Conservation (phyloP, 2,113 vertebrate genomes). For the Columbina picui region DNA sequence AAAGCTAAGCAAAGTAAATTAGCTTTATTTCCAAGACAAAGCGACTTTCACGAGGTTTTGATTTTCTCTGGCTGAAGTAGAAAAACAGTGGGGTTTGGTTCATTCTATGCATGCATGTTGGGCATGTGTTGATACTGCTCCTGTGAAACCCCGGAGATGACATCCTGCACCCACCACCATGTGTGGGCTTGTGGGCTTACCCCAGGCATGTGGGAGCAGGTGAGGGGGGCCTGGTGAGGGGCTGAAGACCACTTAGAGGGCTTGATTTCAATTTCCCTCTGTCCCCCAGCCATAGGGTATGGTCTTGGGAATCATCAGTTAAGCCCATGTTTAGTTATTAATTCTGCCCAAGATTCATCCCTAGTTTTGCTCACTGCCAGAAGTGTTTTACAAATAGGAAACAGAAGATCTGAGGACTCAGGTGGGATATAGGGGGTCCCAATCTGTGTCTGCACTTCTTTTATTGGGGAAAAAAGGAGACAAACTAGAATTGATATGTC, state of each 20-base stretch:
- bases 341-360: not conserved
- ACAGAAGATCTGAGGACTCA: not conserved
- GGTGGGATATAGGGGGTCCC: not conserved
- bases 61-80: not conserved
- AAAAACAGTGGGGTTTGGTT: not conserved
- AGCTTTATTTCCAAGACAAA: not conserved
- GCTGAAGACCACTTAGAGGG: not conserved
- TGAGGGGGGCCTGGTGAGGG: fast-evolving
- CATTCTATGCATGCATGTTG: not conserved
- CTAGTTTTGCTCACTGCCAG: not conserved
- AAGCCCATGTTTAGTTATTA: not conserved
- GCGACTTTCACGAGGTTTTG: not conserved
- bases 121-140: fast-evolving
- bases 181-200: not conserved
- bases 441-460: not conserved
- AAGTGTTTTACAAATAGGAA: not conserved
- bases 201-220: fast-evolving
- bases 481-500: not conserved
- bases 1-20: slow-evolving; percentile 13
- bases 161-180: fast-evolving
- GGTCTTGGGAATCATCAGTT: not conserved
- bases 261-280: not conserved
- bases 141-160: fast-evolving
- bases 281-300: fast-evolving
- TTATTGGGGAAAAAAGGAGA: not conserved